Percentiles rank a stretch among this genome's conserved stretches.
These are phyloP conservation scores for Panopea generosa DNA, from an alignment of 2,888 invertebrate species.

Conservation along the genomic window DNA sequence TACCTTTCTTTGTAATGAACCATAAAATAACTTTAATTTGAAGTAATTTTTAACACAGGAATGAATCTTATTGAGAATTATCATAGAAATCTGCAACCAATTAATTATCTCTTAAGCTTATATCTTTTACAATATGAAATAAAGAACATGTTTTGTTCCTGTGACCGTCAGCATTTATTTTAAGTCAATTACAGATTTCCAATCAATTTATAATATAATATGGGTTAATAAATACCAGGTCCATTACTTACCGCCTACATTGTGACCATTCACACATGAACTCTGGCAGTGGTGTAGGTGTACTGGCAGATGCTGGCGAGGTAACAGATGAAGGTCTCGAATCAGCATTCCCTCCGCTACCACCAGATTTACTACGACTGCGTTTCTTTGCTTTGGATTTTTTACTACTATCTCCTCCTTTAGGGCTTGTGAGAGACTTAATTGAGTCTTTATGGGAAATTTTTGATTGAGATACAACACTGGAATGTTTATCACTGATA, in stretches of 20 bases:
- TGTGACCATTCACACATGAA: conserved; percentile 97
- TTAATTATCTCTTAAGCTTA: too few relatives aligned
- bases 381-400: conserved; percentile 67
- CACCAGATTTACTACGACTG: conserved; percentile 70
- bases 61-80: too few relatives aligned
- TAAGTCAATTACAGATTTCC: too few relatives aligned
- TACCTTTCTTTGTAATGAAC: too few relatives aligned
- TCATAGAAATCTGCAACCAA: too few relatives aligned
- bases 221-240: too few relatives aligned
- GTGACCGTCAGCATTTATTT: too few relatives aligned
- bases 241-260: conserved; percentile 90
- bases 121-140: too few relatives aligned
- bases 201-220: too few relatives aligned
- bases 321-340: conserved; percentile 43
- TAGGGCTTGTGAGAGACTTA: conserved; percentile 55
- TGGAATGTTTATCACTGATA: conserved; percentile 75
- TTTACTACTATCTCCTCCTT: conserved; percentile 51
- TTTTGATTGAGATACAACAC: conserved; percentile 42
- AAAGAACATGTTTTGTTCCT: too few relatives aligned
- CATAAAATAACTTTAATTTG: too few relatives aligned
- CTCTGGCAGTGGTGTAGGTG: conserved; percentile 78
- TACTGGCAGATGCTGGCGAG: conserved; percentile 73
- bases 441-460: conserved; percentile 46
- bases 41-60: too few relatives aligned
- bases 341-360: conserved; percentile 53